Evolutionary conservation across 2,888 invertebrate genomes (phyloP), one percentile per base, ranked within the genome.

Genomic region (Trichopoda pennipes): DNA sequence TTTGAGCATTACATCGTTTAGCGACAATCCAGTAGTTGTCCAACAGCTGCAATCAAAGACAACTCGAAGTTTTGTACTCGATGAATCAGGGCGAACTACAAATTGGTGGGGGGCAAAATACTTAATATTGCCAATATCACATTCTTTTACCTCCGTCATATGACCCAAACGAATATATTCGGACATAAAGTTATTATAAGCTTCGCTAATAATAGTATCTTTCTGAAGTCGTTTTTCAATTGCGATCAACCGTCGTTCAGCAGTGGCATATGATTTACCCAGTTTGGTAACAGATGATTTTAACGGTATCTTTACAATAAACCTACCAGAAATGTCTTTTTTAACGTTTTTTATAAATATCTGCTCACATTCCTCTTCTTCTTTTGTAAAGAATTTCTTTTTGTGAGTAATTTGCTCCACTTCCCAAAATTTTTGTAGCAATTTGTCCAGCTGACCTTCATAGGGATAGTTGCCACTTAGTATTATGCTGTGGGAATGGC

Each of bases 1-100:
- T 56, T 74, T 74, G 23, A 75, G 69, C 75, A 85, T 68, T 12
- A 70, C 70, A 8, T 84, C 83, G n/a, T 84, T 83, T 0, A 85
- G 49, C 4, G 84, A 84, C n/a, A 74, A 42, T 2, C 84, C 83
- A 55, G 69, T 70, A 19, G 68, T 69, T 21, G 84, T 79, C 32
- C 74, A 38, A 32, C 4, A 32, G 8, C 8, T 32, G 8, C 32
- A 32, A 32, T 17, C 47, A 47, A n/a, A n/a, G 17, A 44, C 83
- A 2, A 83, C 78, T 10, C 84, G 68, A 35, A 83, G 60, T 28
- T 84, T 85, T 0, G n/a, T n/a, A n/a, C 66, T 79, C 2, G 77
- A 58, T 10, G 44, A 44, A 2, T 44, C n/a, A 3, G 44, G 44
- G 1, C 44, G 6, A 6, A 44, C 4, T 44, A n/a, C 44, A 44